Evolutionary conservation across 2,113 vertebrate genomes (phyloP), one percentile per base, ranked within the genome.

Genomic region (Cinclus cinclus): DNA sequence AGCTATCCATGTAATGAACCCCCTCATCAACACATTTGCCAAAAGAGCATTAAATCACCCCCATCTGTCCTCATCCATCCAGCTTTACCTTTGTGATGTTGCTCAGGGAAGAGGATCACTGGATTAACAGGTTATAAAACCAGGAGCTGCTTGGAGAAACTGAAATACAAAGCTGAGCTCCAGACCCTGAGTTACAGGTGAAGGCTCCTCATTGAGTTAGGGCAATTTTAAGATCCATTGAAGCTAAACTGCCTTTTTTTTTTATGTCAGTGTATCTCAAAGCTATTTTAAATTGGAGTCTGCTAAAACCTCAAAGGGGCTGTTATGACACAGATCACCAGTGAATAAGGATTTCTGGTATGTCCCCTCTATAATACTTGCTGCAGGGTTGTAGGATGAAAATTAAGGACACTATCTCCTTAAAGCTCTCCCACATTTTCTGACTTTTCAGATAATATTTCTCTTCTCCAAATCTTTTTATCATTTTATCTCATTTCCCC

Each of bases 361-460:
- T 41, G 68, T 42, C 56, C 47, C 67, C 30, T 94, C 62, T 31
- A 18, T n/a, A 78, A 90, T 71, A 62, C 20, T 83, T 64, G 82
- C 90, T 95, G 42, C 64, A 78, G 87, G 79, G 75, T 11, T 81
- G 33, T 37, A 56, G 52, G 39, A 75, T 88, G 56, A 95, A 92
- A 90, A 88, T 91, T 67, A 83, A 80, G 90, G 79, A 87, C 71
- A 33, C 24, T 59, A 31, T 39, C 63, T 95, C 68, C 82, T 91
- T 76, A 90, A 91, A 92, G 71, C 64, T 74, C 52, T 93, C 20
- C 44, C 46, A 71, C 27, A 41, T 87, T 85, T 89, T 83, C 67
- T 94, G 79, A 90, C 67, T 96, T 92, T 55, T 90, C 64, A 93
- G 59, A 91, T 75, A 87, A 79, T 49, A 73, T 83, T 82, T 87